Evolutionary conservation across 1,140 invertebrate species (phyloP).

Genomic region (Hycleus cichorii): DNA sequence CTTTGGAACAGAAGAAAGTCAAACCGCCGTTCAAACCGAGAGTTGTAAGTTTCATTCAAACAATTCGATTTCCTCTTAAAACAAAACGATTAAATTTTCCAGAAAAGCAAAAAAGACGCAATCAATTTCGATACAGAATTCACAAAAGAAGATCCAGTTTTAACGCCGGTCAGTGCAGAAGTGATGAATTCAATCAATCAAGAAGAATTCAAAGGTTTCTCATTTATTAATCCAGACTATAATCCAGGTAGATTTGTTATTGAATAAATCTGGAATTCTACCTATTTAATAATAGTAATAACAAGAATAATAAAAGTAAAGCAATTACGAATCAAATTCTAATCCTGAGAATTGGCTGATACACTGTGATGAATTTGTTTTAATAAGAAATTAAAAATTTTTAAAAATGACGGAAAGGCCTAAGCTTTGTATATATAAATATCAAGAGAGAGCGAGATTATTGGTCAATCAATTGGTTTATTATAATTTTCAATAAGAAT

Average conservation of each 20-base stretch:
- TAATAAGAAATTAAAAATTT: too few relatives aligned
- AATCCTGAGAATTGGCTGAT: too few relatives aligned
- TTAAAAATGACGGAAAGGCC: too few relatives aligned
- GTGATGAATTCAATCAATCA: slow-evolving; percentile 92
- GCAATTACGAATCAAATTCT: too few relatives aligned
- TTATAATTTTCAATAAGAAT: too few relatives aligned
- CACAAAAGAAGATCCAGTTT: slow-evolving; percentile 92
- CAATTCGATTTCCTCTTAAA: slow-evolving; percentile 38
- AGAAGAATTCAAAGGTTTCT: slow-evolving; percentile 96
- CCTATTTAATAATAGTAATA: not conserved
- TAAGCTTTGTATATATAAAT: too few relatives aligned
- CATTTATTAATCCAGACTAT: slow-evolving; percentile 91
- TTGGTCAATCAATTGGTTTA: too few relatives aligned
- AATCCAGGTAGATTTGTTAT: slow-evolving; percentile 60
- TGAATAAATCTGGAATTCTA: slow-evolving; percentile 24
- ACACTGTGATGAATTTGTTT: too few relatives aligned
- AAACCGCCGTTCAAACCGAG: slow-evolving; percentile 97
- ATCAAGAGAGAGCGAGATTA: too few relatives aligned
- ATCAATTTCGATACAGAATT: slow-evolving; percentile 99
- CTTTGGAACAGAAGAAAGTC: slow-evolving; percentile 81
- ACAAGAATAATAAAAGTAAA: too few relatives aligned
- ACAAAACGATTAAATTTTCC: not conserved
- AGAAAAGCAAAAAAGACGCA: slow-evolving; percentile 88
- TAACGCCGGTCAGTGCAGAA: slow-evolving; percentile 89
- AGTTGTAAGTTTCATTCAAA: slow-evolving; percentile 62